Conservation (phyloP, 2,888 invertebrate genomes). For the Plutella xylostella region DNA sequence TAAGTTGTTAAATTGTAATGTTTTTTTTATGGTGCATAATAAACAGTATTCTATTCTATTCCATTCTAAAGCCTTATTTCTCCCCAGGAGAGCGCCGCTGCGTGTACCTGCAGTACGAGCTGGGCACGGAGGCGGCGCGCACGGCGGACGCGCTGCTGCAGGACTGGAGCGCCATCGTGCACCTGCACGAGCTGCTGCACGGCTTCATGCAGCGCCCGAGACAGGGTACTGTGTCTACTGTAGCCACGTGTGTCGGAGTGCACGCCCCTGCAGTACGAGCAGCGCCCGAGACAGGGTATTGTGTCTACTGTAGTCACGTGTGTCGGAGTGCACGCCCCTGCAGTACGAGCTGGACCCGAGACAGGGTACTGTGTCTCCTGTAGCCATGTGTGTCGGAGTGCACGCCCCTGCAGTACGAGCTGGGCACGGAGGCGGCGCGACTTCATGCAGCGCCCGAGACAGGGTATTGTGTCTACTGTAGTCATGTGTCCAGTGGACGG, state of each 20-base stretch:
- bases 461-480: constrained; percentile 69
- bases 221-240: constrained; percentile 64
- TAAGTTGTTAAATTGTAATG: no score
- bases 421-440: constrained; percentile 88
- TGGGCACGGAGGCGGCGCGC: constrained; percentile 86
- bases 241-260: no score
- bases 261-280: no score
- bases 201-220: constrained; percentile 85
- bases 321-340: no score
- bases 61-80: no score
- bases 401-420: constrained; percentile 91
- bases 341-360: no score
- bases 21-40: no score
- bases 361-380: background rate
- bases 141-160: constrained; percentile 88
- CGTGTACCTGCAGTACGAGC: constrained; percentile 91
- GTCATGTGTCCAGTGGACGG: no score
- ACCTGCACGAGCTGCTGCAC: constrained; percentile 86
- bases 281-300: constrained; percentile 7
- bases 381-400: no score
- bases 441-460: constrained; percentile 81
- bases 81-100: constrained; percentile 87
- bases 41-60: no score
- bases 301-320: background rate
- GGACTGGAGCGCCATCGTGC: constrained; percentile 94